Conservation (phyloP, 1,140 invertebrate species). For the Platyscapa corneri region DNA sequence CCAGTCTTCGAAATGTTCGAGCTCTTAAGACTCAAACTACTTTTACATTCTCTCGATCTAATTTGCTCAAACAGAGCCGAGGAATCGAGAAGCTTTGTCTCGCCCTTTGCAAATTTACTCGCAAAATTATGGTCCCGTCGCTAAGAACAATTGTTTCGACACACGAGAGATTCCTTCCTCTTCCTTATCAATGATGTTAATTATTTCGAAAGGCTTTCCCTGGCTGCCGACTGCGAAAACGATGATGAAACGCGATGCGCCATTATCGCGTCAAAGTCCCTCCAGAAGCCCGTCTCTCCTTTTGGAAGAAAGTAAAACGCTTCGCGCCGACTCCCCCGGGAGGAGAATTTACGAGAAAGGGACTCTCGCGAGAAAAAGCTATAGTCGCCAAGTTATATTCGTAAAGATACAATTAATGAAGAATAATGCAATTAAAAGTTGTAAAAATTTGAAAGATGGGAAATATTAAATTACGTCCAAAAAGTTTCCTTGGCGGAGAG, state of each 20-base stretch:
- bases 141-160: background rate
- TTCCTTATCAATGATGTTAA: background rate
- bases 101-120: background rate
- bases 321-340: background rate
- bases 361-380: background rate
- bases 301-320: background rate
- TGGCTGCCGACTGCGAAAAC: background rate
- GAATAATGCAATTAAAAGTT: constrained; percentile 25
- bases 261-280: background rate
- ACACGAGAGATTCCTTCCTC: no score
- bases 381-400: background rate
- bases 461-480: background rate
- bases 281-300: background rate
- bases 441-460: background rate
- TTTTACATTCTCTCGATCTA: background rate
- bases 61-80: background rate
- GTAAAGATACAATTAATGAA: background rate
- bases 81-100: background rate
- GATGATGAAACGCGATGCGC: background rate
- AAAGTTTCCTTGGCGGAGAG: background rate
- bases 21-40: background rate
- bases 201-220: background rate
- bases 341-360: background rate
- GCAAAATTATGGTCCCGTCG: background rate
- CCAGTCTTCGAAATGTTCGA: background rate